Conservation (phyloP, 2,113 vertebrate genomes). For the Thalassoma bifasciatum region DNA sequence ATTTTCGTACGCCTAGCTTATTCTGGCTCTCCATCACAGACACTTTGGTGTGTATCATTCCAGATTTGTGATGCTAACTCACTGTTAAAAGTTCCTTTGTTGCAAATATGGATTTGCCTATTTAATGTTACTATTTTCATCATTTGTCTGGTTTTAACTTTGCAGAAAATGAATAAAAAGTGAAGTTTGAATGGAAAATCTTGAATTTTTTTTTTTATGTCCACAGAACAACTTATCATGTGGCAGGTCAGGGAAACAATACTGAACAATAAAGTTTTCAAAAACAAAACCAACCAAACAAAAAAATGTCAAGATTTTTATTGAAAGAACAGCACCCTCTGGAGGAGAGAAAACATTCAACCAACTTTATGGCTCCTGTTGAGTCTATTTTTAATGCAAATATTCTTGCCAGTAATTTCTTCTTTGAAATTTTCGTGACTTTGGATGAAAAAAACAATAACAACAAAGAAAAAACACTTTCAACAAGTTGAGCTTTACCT, state of each 20-base stretch:
- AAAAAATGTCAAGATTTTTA: background rate
- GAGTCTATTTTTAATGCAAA: constrained; percentile 27
- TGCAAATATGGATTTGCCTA: background rate
- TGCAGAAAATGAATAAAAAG: constrained; percentile 46
- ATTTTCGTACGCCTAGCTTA: no score
- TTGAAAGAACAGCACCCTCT: constrained; percentile 14
- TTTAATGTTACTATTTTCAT: background rate
- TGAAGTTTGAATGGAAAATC: background rate
- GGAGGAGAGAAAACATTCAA: constrained; percentile 17
- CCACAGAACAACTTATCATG: background rate
- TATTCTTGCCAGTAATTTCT: background rate
- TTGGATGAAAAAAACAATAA: background rate
- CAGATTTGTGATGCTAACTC: no score
- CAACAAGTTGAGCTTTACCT: background rate
- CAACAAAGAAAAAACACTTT: background rate
- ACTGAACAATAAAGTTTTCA: background rate
- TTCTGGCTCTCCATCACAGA: no score
- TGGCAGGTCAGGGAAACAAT: background rate
- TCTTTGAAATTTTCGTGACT: background rate
- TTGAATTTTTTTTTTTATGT: background rate
- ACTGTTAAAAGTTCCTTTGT: background rate
- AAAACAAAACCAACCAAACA: no score
- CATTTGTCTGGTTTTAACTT: no score
- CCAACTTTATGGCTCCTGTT: background rate
- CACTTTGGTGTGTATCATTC: no score